phyloP scores from a whole-genome alignment of 2,113 vertebrate species.

The Rhegmatorhina hoffmannsi region DNA sequence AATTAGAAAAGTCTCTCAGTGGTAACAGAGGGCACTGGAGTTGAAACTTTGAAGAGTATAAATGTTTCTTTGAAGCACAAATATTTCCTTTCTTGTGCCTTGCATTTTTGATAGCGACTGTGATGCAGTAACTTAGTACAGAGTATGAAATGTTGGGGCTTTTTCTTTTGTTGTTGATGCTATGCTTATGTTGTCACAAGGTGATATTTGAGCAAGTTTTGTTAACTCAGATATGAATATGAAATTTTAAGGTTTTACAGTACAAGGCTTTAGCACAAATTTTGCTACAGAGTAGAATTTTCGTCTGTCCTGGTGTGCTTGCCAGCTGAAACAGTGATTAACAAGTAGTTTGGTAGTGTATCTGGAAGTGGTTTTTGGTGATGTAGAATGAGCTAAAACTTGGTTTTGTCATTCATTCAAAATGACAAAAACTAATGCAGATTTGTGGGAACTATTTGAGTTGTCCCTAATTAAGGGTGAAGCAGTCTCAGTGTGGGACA shows the following conservation, averaged over 20 bases:
- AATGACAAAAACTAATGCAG: background rate
- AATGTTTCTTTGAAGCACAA: background rate
- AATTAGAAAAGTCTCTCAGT: slow-evolving; percentile 37
- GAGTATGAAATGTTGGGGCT: background rate
- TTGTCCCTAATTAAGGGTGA: background rate
- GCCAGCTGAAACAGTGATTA: background rate
- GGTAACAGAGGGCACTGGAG: background rate
- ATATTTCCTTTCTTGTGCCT: background rate
- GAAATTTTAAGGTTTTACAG: background rate
- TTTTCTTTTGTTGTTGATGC: background rate
- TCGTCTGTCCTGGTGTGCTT: background rate
- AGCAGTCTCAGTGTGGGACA: background rate
- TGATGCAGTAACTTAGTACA: background rate
- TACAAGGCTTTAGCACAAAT: background rate
- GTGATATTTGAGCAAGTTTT: background rate
- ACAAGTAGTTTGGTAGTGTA: background rate
- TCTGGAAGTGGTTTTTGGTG: background rate
- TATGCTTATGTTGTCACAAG: background rate
- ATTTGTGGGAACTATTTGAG: background rate
- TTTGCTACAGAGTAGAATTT: background rate
- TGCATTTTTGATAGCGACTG: background rate
- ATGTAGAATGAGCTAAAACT: background rate
- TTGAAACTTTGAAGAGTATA: background rate
- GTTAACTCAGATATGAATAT: background rate
- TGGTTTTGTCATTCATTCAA: background rate